Evolutionary conservation across 2,113 vertebrate genomes (phyloP), one percentile per base, ranked within the genome.

Genomic region (Cryptomyrus ogoouensis): DNA sequence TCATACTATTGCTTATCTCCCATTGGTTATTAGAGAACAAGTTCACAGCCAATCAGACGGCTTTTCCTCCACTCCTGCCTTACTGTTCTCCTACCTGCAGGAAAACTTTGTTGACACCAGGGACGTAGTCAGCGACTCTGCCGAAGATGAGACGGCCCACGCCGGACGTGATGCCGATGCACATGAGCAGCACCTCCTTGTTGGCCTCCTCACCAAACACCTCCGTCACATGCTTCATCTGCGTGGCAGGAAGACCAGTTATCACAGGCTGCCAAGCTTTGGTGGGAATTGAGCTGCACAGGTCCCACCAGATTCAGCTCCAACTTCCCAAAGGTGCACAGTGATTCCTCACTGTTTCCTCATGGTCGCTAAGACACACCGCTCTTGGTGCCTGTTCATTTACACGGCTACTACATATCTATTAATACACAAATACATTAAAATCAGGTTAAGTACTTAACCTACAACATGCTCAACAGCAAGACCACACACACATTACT

Each of bases 211-310:
- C 0, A 21, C 94, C 94, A 88, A 99, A 97, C 70, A 92, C 96
- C 89, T 99, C 97, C 91, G 97, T 93, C 27, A 99, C 98, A 0
- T 99, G 94, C 0, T 98, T 97, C 96, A 99, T 97, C 98, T 99
- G 94, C 12, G 70, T 53, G 8, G 35, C 8, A 47, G 39, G 42
- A 90, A 13, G 0, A 85, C 44, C 88, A 91, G 35, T 83, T 66
- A 88, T 88, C 90, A 27, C 44, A 39, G 39, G 35, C 35, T 8
- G 56, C 35, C 35, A 86, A 24, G 87, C 27, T 89, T 77, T 12
- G 70, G 31, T 1, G 35, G 70, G 35, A 39, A 39, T 39, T 7
- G 35, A 42, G 74, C 74, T 10, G 5, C 15, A 1, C 6, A 15
- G 35, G 1, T 39, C 74, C 70, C 70, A 5, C 1, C 1, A 5